Evolutionary conservation across 1,140 invertebrate genomes (phyloP), one percentile per base, ranked within the genome.

Genomic region (Eubasilissa regina): DNA sequence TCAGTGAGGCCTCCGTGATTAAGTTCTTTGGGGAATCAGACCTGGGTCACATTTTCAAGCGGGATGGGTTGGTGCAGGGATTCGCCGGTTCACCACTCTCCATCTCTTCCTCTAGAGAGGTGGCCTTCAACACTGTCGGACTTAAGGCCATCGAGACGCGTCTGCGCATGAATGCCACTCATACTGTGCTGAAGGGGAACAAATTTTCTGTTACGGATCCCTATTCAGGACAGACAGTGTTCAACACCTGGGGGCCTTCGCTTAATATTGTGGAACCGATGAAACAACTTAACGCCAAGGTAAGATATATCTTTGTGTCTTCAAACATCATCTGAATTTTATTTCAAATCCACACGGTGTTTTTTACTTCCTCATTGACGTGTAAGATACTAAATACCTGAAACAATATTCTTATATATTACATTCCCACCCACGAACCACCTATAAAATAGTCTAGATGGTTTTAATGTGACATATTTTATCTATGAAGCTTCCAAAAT

Each of bases 21-120:
- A 97, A 97, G 86, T 95, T 98, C 85, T 94, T 93, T 78, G 95
- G 95, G 0, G 89, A 91, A 47, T 93, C 94, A 0, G 94, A 97
- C 85, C 88, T 97, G 77, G 95, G 95, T 80, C 89, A 92, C 51
- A 85, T 93, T 12, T 91, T 91, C 82, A 93, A 92, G 79, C 88
- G 90, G 53, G 90, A 92, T 79, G 92, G 92, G 0, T 86, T 91
- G 81, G 86, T 96, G 11, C 92, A 96, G 83, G 93, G 95, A 19
- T 96, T 95, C 84, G 87, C 90, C 3, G 93, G 95, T 83, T 89
- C 91, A 44, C 94, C 95, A 0, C 89, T 97, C 68, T 90, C 92
- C 73, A 90, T 97, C 4, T 89, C 87, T 13, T 74, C 70, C 92
- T 92, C 43, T 91, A 94, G 25, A 91, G 91, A 19, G 91, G 92